Percentiles rank a stretch among this genome's conserved stretches.
Evolutionary conservation across 2,888 invertebrate species (phyloP).

Genomic region (Abscondita cerata): DNA sequence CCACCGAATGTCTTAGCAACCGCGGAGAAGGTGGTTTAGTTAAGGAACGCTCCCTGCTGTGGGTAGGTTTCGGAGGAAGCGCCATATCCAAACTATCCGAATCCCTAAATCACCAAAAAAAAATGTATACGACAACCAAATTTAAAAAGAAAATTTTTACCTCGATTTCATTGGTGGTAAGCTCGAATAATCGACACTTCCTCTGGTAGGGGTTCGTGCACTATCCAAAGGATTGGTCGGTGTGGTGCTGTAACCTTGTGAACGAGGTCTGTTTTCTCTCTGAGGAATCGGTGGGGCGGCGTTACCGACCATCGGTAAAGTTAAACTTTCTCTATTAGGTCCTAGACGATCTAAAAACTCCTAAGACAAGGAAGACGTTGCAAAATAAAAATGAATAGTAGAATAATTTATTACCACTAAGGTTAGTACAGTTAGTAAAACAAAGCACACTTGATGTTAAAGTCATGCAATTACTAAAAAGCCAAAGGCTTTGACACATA

Average conservation of each 20-base stretch:
- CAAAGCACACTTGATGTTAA: not conserved
- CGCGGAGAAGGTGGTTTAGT: conserved; percentile 66
- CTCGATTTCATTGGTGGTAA: conserved; percentile 58
- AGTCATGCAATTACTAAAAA: conserved; percentile 6
- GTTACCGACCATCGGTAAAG: conserved; percentile 54
- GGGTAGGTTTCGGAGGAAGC: conserved; percentile 62
- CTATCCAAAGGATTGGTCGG: conserved; percentile 52
- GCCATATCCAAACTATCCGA: conserved; percentile 54
- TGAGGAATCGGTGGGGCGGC: conserved; percentile 68
- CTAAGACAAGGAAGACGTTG: conserved; percentile 26
- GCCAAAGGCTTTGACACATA: too few relatives aligned
- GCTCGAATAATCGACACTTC: conserved; percentile 58
- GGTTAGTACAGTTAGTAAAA: conserved; percentile 5
- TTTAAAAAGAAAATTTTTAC: conserved; percentile 39
- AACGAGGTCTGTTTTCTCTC: conserved; percentile 64
- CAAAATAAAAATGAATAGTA: not conserved
- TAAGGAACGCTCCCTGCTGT: conserved; percentile 57
- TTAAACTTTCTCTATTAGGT: conserved; percentile 55
- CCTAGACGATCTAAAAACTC: conserved; percentile 38
- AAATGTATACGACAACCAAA: not conserved
- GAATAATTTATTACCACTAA: conserved; percentile 13
- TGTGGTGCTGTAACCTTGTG: conserved; percentile 63
- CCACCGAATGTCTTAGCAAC: conserved; percentile 61
- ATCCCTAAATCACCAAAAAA: conserved; percentile 43
- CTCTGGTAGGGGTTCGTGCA: conserved; percentile 57